Conservation (phyloP, 2,888 invertebrate genomes). For the Uloborus plumipes region DNA sequence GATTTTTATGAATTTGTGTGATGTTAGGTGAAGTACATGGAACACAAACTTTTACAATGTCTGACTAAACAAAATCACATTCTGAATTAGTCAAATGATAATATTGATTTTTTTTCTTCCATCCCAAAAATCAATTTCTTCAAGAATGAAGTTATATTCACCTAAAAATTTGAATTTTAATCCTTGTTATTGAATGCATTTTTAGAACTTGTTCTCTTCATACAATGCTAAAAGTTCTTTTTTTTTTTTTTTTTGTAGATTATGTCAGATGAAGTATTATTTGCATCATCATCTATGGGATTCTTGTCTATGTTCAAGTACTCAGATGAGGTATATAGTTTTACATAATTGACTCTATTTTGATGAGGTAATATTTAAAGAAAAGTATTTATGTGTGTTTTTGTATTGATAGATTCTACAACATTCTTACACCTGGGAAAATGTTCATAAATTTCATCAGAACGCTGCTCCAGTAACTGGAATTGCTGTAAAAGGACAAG, state of each 20-base stretch:
- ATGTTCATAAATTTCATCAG: constrained; percentile 26
- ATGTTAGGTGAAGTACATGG: too few relatives aligned
- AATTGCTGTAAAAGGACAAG: constrained; percentile 82
- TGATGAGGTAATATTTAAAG: not conserved
- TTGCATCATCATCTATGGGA: constrained; percentile 53
- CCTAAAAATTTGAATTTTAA: too few relatives aligned
- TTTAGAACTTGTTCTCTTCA: too few relatives aligned
- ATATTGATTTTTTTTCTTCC: too few relatives aligned
- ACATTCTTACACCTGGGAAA: constrained; percentile 38
- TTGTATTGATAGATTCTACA: constrained; percentile 17
- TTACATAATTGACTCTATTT: not conserved
- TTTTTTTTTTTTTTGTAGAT: constrained; percentile 26
- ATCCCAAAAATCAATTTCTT: too few relatives aligned
- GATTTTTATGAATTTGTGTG: too few relatives aligned
- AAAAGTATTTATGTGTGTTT: constrained; percentile 5
- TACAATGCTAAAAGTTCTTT: not conserved
- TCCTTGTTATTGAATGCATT: too few relatives aligned
- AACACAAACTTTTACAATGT: too few relatives aligned
- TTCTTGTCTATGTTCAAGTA: constrained; percentile 30
- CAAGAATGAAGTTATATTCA: too few relatives aligned
- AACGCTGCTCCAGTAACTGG: constrained; percentile 79
- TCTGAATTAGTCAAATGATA: too few relatives aligned
- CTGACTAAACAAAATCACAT: too few relatives aligned
- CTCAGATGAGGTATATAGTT: constrained; percentile 45
- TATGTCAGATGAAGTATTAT: constrained; percentile 35